These are phyloP conservation scores for Drepana falcataria DNA, from an alignment of 2,888 invertebrate genomes.

Conservation along the genomic window DNA sequence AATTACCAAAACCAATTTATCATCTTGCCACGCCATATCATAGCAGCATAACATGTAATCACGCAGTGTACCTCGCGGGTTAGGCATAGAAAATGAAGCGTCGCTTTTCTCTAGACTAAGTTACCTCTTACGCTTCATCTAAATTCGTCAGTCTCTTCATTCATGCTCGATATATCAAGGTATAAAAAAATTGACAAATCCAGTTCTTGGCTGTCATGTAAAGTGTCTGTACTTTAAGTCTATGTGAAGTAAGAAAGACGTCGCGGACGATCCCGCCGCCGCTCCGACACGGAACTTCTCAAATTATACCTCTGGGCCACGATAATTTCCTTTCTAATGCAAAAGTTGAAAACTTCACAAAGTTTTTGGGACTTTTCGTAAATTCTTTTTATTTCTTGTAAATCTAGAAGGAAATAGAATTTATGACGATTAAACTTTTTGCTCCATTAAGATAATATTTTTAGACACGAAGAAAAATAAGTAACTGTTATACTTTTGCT, in stretches of 20 bases:
- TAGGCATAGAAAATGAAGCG: too few species aligned
- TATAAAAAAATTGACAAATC: too few species aligned
- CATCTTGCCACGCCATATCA: too few species aligned
- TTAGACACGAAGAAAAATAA: too few species aligned
- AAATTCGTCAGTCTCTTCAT: too few species aligned
- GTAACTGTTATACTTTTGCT: too few species aligned
- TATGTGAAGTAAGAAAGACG: constrained; percentile 26
- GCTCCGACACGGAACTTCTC: constrained; percentile 42
- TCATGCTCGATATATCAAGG: too few species aligned
- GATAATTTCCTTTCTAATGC: constrained; percentile 65
- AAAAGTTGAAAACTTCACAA: constrained; percentile 52
- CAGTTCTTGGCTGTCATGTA: not conserved
- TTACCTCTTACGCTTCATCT: too few species aligned
- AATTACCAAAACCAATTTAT: too few species aligned
- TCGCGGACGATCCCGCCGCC: constrained; percentile 20
- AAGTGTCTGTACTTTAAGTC: not conserved
- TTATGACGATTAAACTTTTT: constrained; percentile 42
- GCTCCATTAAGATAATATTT: not conserved
- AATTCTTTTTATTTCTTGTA: constrained; percentile 50
- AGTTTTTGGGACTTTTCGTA: constrained; percentile 39
- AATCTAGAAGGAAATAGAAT: constrained; percentile 51
- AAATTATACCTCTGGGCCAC: constrained; percentile 54
- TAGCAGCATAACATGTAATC: too few species aligned
- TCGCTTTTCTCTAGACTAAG: too few species aligned
- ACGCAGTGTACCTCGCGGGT: too few species aligned